phyloP scores from a whole-genome alignment of 1,140 invertebrate genomes.

The Reticulitermes speratus region DNA sequence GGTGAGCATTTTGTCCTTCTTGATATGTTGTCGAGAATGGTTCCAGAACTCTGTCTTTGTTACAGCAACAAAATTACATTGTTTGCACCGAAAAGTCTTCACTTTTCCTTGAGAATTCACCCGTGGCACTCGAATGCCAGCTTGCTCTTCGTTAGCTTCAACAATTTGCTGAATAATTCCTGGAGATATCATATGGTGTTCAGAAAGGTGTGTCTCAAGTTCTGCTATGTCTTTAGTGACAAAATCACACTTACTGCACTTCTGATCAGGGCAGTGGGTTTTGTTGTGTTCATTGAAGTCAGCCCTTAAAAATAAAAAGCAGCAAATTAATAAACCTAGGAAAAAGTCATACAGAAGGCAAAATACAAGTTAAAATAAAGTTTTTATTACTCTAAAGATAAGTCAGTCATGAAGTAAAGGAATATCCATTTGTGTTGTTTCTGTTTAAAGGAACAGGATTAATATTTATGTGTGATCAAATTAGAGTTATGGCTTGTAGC shows the following conservation, averaged over 20 bases:
- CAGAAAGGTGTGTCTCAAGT: constrained; percentile 58
- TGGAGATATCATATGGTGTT: constrained; percentile 39
- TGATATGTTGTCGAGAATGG: constrained; percentile 89
- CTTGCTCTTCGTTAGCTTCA: constrained; percentile 55
- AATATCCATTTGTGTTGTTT: too few species aligned
- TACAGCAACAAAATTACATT: constrained; percentile 79
- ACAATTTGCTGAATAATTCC: constrained; percentile 33
- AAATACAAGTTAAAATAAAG: not conserved
- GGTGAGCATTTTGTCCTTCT: constrained; percentile 84
- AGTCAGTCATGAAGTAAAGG: too few species aligned
- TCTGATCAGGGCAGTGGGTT: constrained; percentile 51
- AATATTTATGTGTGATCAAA: too few species aligned
- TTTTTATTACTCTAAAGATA: not conserved
- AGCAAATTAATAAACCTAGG: not conserved
- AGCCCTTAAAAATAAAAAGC: constrained; percentile 41
- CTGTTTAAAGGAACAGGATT: too few species aligned
- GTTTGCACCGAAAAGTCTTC: constrained; percentile 90
- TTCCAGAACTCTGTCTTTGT: constrained; percentile 94
- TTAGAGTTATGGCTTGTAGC: too few species aligned
- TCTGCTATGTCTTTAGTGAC: constrained; percentile 57
- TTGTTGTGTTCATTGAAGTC: constrained; percentile 56
- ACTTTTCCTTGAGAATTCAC: constrained; percentile 81
- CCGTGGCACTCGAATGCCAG: constrained; percentile 63
- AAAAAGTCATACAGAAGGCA: not conserved
- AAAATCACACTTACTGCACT: constrained; percentile 59